Evolutionary conservation across 2,113 vertebrate genomes (phyloP), one percentile per base, ranked within the genome.

Genomic region (Hippoglossus stenolepis): DNA sequence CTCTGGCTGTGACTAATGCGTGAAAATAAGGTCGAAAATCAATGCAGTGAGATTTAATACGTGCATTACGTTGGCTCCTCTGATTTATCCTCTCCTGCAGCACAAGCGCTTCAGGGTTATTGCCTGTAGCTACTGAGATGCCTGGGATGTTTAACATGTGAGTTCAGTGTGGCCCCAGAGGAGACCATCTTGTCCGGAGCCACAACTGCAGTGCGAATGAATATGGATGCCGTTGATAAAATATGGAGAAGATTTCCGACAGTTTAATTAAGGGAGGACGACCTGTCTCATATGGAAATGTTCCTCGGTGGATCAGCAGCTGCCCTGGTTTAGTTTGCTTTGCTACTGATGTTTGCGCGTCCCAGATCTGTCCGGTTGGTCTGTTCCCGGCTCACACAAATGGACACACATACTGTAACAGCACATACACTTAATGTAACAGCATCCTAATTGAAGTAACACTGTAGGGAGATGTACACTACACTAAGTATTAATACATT

Each of bases 221-320:
- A 90, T 86, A 83, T 89, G 82, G 87, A 91, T 89, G 87, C 69
- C 43, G 56, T 43, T 79, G 86, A 87, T 90, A 65, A 90, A 91
- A 89, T 85, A 85, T 85, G 65, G 75, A 86, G 43, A 64, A 80
- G 79, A 84, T 84, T 24, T 24, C 65, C 73, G 59, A 75, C 83
- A 62, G 80, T 80, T 85, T 89, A 90, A 90, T 90, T 84, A 88
- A 90, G 60, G 71, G 49, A 51, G 51, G 77, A 31, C 67, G 86
- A 87, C 86, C 86, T 79, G 83, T 73, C 85, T 79, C 80, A 70
- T 82, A 61, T 89, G 86, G 73, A 89, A 75, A 81, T 79, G 65
- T 67, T 85, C 76, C 79, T 88, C 65, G 15, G 81, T 84, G 84
- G 89, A 89, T 87, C 75, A 65, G 77, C 64, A 62, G 59, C 79